Evolutionary conservation across 1,140 invertebrate genomes (phyloP).

Genomic region (Pogonus chalceus): DNA sequence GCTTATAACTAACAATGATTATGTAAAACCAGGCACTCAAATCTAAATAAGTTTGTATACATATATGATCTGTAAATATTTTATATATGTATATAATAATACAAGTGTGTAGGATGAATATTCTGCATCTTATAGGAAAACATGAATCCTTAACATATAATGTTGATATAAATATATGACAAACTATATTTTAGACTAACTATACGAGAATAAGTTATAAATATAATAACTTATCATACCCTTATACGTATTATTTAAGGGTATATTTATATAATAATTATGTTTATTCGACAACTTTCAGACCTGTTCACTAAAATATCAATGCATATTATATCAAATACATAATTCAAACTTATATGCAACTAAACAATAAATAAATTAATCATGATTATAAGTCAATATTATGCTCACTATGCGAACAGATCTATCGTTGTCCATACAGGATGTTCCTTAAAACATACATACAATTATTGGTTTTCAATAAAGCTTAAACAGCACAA

Average conservation of each 20-base stretch:
- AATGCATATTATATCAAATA: too few relatives aligned
- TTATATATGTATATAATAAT: conserved; percentile 7
- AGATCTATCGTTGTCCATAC: too few relatives aligned
- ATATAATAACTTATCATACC: conserved; percentile 2
- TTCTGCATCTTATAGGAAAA: conserved; percentile 18
- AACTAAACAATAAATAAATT: too few relatives aligned
- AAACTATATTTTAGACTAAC: conserved; percentile 20
- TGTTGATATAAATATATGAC: conserved; percentile 31
- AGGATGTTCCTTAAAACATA: too few relatives aligned
- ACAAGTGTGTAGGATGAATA: neutral
- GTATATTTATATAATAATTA: neutral
- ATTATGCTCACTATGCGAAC: too few relatives aligned
- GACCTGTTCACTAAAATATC: neutral
- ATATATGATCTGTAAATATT: conserved; percentile 3
- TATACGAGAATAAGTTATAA: too few relatives aligned
- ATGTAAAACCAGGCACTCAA: conserved; percentile 2
- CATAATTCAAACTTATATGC: too few relatives aligned
- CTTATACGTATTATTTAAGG: neutral
- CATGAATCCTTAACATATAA: conserved; percentile 21
- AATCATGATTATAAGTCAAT: too few relatives aligned
- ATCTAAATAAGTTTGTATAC: conserved; percentile 4
- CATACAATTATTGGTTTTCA: too few relatives aligned
- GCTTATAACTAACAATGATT: neutral
- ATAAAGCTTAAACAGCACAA: too few relatives aligned
- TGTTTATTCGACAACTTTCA: neutral